A percentile compares a stretch with the other conserved stretches of the same genome.
Conservation (phyloP, 2,888 invertebrate species). For the Eilema depressum region DNA sequence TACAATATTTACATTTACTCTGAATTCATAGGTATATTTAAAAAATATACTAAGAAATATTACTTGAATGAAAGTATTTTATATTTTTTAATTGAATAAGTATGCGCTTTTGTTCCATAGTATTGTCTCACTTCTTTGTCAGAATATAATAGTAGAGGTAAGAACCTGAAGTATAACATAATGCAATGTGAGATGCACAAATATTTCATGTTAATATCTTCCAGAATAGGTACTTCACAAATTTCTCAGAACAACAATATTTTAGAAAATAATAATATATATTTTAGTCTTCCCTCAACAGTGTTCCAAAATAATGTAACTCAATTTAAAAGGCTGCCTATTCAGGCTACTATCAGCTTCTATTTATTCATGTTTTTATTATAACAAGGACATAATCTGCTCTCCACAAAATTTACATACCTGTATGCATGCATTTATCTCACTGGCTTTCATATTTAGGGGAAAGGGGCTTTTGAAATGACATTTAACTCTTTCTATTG, state of each 20-base stretch:
- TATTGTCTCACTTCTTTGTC: slow-evolving; percentile 2
- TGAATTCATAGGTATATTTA: not conserved
- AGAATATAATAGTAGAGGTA: slow-evolving; percentile 15
- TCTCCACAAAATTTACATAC: slow-evolving; percentile 77
- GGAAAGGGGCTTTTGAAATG: slow-evolving; percentile 67
- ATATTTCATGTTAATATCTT: slow-evolving; percentile 44
- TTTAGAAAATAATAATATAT: slow-evolving; percentile 46
- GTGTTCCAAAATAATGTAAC: slow-evolving; percentile 57
- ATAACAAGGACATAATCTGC: slow-evolving; percentile 65
- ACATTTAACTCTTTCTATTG: slow-evolving; percentile 75
- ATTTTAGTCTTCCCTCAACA: slow-evolving; percentile 71
- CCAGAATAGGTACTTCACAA: slow-evolving; percentile 52
- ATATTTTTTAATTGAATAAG: not conserved
- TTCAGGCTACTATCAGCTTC: slow-evolving; percentile 47
- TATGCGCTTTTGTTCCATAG: not conserved
- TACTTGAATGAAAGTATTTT: not conserved
- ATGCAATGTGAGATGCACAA: slow-evolving; percentile 50
- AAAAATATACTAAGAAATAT: slow-evolving; percentile 2
- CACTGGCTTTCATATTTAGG: slow-evolving; percentile 77
- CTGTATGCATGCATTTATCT: slow-evolving; percentile 80
- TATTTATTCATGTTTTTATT: slow-evolving; percentile 42
- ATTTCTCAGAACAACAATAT: slow-evolving; percentile 51
- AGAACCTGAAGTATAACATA: slow-evolving; percentile 32
- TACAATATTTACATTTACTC: slow-evolving; percentile 9
- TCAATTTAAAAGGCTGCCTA: slow-evolving; percentile 43